Evolutionary conservation across 2,113 vertebrate genomes (phyloP), one percentile per base, ranked within the genome.

Genomic region (Nothocercus julius): DNA sequence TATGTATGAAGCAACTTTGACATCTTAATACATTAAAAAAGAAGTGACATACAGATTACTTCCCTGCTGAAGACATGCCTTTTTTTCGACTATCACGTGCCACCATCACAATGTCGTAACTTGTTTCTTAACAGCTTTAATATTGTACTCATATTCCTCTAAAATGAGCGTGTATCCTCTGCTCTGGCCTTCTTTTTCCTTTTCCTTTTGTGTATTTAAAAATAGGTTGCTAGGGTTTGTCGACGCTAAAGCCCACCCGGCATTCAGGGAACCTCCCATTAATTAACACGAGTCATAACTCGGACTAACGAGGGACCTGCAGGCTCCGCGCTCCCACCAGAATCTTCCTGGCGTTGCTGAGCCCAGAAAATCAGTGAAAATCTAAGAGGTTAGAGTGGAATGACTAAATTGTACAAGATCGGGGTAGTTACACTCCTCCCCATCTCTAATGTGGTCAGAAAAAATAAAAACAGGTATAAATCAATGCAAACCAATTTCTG

Each of bases 1-100:
- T 87, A 89, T 92, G 96, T 90, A 90, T 90, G 74, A 81, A 84
- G 58, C 58, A 79, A 62, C 44, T 90, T 66, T 93, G 79, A 84
- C 40, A 76, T 93, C 84, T 88, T 90, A 83, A 47, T 88, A 10
- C 21, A n/a, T 44, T 82, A 61, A 87, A 92, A 79, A 70, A 13
- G 51, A 62, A 83, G 61, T 68, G 38, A 40, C 17, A 28, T 82
- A 68, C 70, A 90, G 59, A 69, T 62, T 10, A 44, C 85, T 64
- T 81, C 47, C 47, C 24, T 70, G 45, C 64, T 80, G 61, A 94
- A 73, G 75, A 44, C 91, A 38, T 64, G 49, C 32, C 30, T 1
- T 1, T 59, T 93, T 92, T 92, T 90, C 27, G 72, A 36, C 49
- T 88, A 5, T n/a, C 0, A 0, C n/a, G 4, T 51, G 49, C 85